Evolutionary conservation across 2,888 invertebrate species (phyloP), one percentile per base, ranked within the genome.

Genomic region (Rutpela maculata): DNA sequence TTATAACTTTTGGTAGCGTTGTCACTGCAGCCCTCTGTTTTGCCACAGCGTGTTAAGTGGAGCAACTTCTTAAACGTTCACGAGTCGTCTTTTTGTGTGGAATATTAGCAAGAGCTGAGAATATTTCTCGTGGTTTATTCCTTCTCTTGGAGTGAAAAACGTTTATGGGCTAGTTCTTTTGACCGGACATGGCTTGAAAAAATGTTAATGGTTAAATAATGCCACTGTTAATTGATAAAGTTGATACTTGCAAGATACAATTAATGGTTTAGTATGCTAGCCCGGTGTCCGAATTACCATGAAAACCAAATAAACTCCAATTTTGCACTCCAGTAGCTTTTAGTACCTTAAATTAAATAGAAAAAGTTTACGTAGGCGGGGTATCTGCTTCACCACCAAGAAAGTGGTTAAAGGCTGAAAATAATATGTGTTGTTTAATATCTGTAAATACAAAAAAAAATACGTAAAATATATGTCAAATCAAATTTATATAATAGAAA

Each of bases 1-100:
- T 72, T 72, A 72, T 17, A 62, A 63, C 72, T 72, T 71, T 56
- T 26, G 63, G 63, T 55, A 43, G 31, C 60, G 31, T 60, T 70
- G 70, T 70, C 70, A 60, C 15, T 57, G 50, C 60, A 62, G 31
- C 10, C 55, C 31, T 67, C 31, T 55, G 55, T 38, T 19, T 65
- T 65, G 43, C 62, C n/a, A 26, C 22, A 62, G n/a, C 10, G 43
- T 38, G 35, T 38, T 18, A 22, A n/a, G 38, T 19, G 35, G 31
- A 31, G 22, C n/a, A 60, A 31, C 22, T 60, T 35, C 31, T 63
- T 63, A 35, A 12, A n/a, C 35, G 17, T 10, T 35, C 50, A 50
- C 50, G 15, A 50, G 15, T 50, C 6, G 4, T 50, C 50, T 50
- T 50, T 50, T 50, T 50, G 15, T 50, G 50, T 6, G 3, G 1